phyloP scores from a whole-genome alignment of 2,888 invertebrate genomes.

The Monoplex corrugatus region DNA sequence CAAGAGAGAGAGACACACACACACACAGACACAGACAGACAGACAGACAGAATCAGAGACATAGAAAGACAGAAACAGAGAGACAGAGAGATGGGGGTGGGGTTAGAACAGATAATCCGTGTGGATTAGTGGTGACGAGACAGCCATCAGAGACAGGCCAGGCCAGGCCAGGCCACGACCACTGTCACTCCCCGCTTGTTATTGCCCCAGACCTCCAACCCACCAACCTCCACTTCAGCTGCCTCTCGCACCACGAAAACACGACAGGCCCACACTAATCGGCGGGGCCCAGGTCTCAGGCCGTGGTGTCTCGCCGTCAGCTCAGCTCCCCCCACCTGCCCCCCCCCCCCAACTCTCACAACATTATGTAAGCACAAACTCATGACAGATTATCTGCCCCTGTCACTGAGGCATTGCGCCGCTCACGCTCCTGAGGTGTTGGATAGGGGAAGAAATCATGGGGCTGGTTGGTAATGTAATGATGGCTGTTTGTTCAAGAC shows the following conservation, averaged over 20 bases:
- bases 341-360: too few species aligned
- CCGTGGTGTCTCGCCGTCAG: not conserved
- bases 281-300: not conserved
- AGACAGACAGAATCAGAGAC: not conserved
- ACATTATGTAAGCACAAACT: slow-evolving; percentile 45
- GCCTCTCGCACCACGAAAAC: not conserved
- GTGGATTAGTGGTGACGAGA: slow-evolving; percentile 25
- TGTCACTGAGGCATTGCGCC: slow-evolving; percentile 12
- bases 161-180: not conserved
- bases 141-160: not conserved
- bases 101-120: slow-evolving; percentile 21
- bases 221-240: not conserved
- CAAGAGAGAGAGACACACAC: too few species aligned
- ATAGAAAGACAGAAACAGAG: not conserved
- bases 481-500: not conserved
- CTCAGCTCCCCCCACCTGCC: not conserved
- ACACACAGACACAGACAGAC: too few species aligned
- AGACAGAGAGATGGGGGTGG: not conserved
- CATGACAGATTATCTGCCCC: slow-evolving; percentile 44
- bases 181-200: slow-evolving; percentile 1
- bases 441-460: slow-evolving; percentile 38
- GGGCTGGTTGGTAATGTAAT: not conserved
- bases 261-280: not conserved
- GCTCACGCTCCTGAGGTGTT: slow-evolving; percentile 39
- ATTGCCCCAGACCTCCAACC: not conserved